Evolutionary conservation across 2,113 vertebrate genomes (phyloP).

Genomic region (Callaeas wilsoni): DNA sequence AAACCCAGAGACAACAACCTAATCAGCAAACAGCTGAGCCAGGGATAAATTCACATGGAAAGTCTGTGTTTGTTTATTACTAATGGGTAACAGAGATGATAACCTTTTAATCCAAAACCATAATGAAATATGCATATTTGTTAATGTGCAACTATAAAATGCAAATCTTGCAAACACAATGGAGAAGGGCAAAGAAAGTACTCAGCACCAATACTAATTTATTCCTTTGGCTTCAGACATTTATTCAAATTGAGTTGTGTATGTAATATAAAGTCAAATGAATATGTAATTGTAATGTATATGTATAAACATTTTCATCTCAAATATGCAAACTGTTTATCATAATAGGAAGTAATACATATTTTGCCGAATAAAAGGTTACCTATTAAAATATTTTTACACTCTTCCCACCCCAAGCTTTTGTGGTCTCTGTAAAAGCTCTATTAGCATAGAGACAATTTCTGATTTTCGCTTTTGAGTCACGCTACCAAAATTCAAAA

Average conservation of each 20-base stretch:
- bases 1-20: slow-evolving; percentile 53
- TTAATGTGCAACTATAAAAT: slow-evolving; percentile 71
- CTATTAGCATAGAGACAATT: slow-evolving; percentile 53
- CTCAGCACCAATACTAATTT: slow-evolving; percentile 61
- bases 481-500: neutral
- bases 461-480: slow-evolving; percentile 38
- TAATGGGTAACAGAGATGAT: slow-evolving; percentile 70
- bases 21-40: slow-evolving; percentile 64
- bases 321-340: slow-evolving; percentile 71
- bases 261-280: slow-evolving; percentile 72
- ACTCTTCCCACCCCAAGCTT: slow-evolving; percentile 37
- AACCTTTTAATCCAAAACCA: slow-evolving; percentile 71
- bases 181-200: slow-evolving; percentile 60
- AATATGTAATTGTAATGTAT: slow-evolving; percentile 74
- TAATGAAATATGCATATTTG: slow-evolving; percentile 77
- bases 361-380: slow-evolving; percentile 71
- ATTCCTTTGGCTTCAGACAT: slow-evolving; percentile 67
- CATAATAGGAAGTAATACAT: slow-evolving; percentile 72
- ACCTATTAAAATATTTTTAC: slow-evolving; percentile 67
- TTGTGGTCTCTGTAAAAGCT: slow-evolving; percentile 48
- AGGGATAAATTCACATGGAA: slow-evolving; percentile 62
- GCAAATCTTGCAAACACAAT: slow-evolving; percentile 68
- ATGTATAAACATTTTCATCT: slow-evolving; percentile 71
- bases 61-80: slow-evolving; percentile 70
- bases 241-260: slow-evolving; percentile 74